These are phyloP conservation scores for Drosophila mayaguana DNA, from an alignment of 2,888 invertebrate genomes.

Conservation along the genomic window DNA sequence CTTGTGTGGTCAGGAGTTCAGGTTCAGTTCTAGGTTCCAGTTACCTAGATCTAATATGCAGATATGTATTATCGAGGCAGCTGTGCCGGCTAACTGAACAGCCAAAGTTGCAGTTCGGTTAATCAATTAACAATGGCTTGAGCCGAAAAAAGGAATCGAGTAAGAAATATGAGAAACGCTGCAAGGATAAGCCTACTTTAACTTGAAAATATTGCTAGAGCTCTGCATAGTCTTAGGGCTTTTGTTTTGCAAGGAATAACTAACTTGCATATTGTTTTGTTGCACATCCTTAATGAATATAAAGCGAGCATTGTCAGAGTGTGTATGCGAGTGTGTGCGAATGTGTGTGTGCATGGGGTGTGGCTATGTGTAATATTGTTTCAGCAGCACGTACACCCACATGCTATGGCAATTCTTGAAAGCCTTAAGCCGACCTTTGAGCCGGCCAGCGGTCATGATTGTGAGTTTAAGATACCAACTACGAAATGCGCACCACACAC, in stretches of 20 bases:
- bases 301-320: slow-evolving; percentile 42
- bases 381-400: slow-evolving; percentile 59
- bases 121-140: slow-evolving; percentile 71
- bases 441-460: slow-evolving; percentile 54
- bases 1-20: slow-evolving; percentile 54
- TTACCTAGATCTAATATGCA: slow-evolving; percentile 62
- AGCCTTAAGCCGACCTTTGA: slow-evolving; percentile 65
- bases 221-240: slow-evolving; percentile 46
- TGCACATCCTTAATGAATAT: slow-evolving; percentile 71
- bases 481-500: slow-evolving; percentile 69
- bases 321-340: background rate
- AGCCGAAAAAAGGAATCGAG: slow-evolving; percentile 26
- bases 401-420: slow-evolving; percentile 65
- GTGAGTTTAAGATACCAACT: slow-evolving; percentile 65
- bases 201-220: slow-evolving; percentile 76
- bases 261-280: slow-evolving; percentile 70
- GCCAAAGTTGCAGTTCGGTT: slow-evolving; percentile 58
- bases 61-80: slow-evolving; percentile 41
- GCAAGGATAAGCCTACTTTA: slow-evolving; percentile 76
- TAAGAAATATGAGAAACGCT: slow-evolving; percentile 33
- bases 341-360: slow-evolving; percentile 27
- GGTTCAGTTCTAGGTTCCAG: slow-evolving; percentile 11
- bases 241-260: slow-evolving; percentile 55
- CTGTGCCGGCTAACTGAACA: slow-evolving; percentile 66
- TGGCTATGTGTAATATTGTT: slow-evolving; percentile 63